Percentiles rank a stretch among this genome's conserved stretches.
These are phyloP conservation scores for Coryphaenoides rupestris DNA, from an alignment of 2,113 vertebrate genomes.

Conservation along the genomic window DNA sequence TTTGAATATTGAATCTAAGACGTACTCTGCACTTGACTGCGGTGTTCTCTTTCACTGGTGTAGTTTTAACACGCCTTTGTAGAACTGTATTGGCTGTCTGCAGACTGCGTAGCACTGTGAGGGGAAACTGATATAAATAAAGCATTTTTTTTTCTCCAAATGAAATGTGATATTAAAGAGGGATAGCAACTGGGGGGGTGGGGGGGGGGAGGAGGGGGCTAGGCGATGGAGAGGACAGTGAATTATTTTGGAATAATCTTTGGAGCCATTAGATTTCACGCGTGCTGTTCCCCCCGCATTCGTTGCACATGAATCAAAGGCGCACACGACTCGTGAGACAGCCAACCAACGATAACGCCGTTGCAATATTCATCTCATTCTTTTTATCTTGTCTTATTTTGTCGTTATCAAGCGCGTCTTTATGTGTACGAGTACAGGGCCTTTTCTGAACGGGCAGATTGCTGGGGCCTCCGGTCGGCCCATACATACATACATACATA, in stretches of 20 bases:
- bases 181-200: too few species aligned
- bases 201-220: too few species aligned
- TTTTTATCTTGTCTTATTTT: too few species aligned
- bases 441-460: too few species aligned
- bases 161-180: constrained; percentile 1
- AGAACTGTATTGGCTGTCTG: constrained; percentile 1
- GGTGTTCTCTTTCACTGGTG: background rate
- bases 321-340: too few species aligned
- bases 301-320: constrained; percentile 10
- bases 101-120: background rate
- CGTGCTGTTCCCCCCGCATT: background rate
- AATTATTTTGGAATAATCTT: background rate
- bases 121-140: background rate
- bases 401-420: too few species aligned
- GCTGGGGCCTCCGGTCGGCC: too few species aligned
- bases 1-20: background rate
- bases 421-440: too few species aligned
- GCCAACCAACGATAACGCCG: too few species aligned
- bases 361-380: too few species aligned
- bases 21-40: background rate
- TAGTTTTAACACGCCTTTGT: constrained; percentile 23
- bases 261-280: background rate
- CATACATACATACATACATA: too few species aligned
- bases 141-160: constrained; percentile 1
- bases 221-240: background rate